Conservation (phyloP, 2,113 vertebrate species). For the Atrichornis clamosus region DNA sequence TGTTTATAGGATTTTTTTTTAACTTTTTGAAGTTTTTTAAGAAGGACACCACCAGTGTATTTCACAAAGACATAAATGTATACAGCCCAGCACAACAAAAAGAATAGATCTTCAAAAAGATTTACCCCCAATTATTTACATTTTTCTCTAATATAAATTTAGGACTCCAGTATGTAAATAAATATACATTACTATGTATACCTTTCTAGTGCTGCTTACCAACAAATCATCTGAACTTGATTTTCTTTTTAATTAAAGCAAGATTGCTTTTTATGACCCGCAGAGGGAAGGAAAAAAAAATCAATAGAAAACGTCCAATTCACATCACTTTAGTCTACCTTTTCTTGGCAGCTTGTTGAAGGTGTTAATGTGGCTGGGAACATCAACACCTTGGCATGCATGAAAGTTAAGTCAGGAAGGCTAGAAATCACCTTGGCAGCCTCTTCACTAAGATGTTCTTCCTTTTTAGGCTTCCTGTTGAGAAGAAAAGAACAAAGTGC, state of each 20-base stretch:
- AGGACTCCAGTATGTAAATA: conserved; percentile 86
- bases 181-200: conserved; percentile 87
- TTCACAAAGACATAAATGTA: conserved; percentile 85
- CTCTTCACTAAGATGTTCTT: conserved; percentile 92
- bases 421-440: conserved; percentile 83
- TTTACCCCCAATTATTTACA: conserved; percentile 89
- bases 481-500: conserved; percentile 36
- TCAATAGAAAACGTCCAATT: conserved; percentile 68
- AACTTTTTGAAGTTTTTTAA: conserved; percentile 74
- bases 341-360: conserved; percentile 76
- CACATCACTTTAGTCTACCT: conserved; percentile 69
- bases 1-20: conserved; percentile 7
- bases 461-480: conserved; percentile 86
- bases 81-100: conserved; percentile 82
- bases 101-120: conserved; percentile 80
- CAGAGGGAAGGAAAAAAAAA: conserved; percentile 43
- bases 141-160: conserved; percentile 84
- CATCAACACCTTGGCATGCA: conserved; percentile 91
- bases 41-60: conserved; percentile 88
- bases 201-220: conserved; percentile 82
- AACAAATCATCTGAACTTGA: conserved; percentile 80
- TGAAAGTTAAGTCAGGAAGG: conserved; percentile 92
- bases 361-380: conserved; percentile 89
- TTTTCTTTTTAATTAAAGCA: conserved; percentile 72
- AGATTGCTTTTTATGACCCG: conserved; percentile 68